Base-by-base conservation (phyloP, 2,888 invertebrate species). In the Linyphia triangularis region DNA sequence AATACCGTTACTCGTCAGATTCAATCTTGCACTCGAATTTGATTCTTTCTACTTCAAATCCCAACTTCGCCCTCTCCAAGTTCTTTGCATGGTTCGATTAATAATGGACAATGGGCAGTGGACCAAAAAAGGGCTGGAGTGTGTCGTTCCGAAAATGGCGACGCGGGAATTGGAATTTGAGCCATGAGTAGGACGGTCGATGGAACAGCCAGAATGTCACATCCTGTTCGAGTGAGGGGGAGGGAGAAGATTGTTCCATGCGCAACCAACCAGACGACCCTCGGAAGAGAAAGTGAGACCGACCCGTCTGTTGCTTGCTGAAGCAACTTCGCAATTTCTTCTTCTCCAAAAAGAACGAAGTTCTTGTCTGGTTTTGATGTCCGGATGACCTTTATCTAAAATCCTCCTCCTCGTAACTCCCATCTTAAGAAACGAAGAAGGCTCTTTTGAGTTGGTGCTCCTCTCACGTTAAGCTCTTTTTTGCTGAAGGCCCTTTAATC, bases 161-260 rank as follows among this genome's bases (percentile, higher is more conserved):
- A 37, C 67, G 33, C 37, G 67, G 33, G 67, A 65, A 65, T 65
- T 65, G 30, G 30, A 30, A n/a, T 28, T 28, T 59, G 59, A 13
- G 28, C 33, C 9, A 2, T 10, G 37, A 51, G 72, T 28, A 51
- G 59, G 51, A 57, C 72, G 72, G 72, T 73, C 73, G 73, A 73
- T 73, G 73, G 59, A 67, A 73, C 73, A 59, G 73, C 28, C 4
- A 33, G 4, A 73, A 59, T 73, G 73, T 73, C 73, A 73, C 73
- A 73, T 73, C 73, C 73, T 73, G 73, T 73, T 73, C 57, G 73
- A 57, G 70, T 43, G 70, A 43, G 70, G 26, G 70, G 26, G 70
- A 43, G 70, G 70, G 70, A 72, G 51, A 43, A 72, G 37, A 43
- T 72, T 40, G 43, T 40, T 72, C 43, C 43, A 72, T 72, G 70